Evolutionary conservation across 2,797 vertebrate species (phyloP).

Genomic region (Lophius americanus): DNA sequence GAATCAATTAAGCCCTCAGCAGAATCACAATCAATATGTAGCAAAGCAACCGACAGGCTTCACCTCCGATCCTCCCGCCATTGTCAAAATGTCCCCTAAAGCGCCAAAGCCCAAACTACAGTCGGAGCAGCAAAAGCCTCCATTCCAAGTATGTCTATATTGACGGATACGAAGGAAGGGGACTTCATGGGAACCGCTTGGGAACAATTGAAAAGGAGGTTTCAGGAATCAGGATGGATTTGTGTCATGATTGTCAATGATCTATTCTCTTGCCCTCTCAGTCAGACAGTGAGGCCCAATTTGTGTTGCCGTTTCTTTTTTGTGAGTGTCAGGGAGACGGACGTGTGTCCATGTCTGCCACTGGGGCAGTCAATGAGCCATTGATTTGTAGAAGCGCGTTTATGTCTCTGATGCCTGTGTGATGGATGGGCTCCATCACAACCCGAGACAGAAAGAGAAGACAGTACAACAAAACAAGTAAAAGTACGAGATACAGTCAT

Average conservation of each 20-base stretch:
- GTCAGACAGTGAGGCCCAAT: slow-evolving; percentile 70
- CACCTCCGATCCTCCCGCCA: slow-evolving; percentile 50
- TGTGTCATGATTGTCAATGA: slow-evolving; percentile 78
- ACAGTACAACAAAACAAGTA: slow-evolving; percentile 18
- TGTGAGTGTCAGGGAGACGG: slow-evolving; percentile 76
- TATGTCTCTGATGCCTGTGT: slow-evolving; percentile 68
- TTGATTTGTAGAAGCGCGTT: slow-evolving; percentile 71
- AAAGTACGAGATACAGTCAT: slow-evolving; percentile 32
- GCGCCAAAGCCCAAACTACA: slow-evolving; percentile 54
- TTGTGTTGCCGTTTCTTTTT: slow-evolving; percentile 74
- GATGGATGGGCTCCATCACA: slow-evolving; percentile 73
- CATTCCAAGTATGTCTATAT: slow-evolving; percentile 62
- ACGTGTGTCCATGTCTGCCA: slow-evolving; percentile 75
- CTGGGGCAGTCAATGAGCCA: slow-evolving; percentile 77
- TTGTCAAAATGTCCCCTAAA: slow-evolving; percentile 73
- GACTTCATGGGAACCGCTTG: slow-evolving; percentile 36
- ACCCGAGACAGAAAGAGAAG: slow-evolving; percentile 25
- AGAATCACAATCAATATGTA: slow-evolving; percentile 81
- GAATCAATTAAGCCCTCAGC: slow-evolving; percentile 83
- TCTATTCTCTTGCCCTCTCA: slow-evolving; percentile 67
- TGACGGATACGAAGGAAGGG: slow-evolving; percentile 51
- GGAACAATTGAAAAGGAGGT: slow-evolving; percentile 57
- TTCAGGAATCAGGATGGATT: slow-evolving; percentile 74
- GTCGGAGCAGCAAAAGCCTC: slow-evolving; percentile 58
- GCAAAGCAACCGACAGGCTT: slow-evolving; percentile 70